Conservation (phyloP, 1,140 invertebrate species). For the Macrobrachium nipponense region DNA sequence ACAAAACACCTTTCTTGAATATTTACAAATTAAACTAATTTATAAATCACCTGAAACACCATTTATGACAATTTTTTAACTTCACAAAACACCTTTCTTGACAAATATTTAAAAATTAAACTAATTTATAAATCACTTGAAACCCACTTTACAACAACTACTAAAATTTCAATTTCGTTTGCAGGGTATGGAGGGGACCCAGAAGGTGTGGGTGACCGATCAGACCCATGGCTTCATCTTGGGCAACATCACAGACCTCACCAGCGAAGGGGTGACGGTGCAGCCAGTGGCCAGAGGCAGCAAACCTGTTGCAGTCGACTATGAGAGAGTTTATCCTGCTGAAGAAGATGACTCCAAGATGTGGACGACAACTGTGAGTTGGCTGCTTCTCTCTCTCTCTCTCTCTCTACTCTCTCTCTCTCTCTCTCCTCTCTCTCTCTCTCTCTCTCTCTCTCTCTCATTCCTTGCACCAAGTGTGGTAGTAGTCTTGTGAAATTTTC, state of each 20-base stretch:
- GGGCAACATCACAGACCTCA: slow-evolving; percentile 89
- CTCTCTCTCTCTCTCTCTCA: no score
- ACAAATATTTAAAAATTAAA: no score
- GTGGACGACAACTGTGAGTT: slow-evolving; percentile 92
- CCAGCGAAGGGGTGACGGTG: slow-evolving; percentile 83
- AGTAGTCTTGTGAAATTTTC: no score
- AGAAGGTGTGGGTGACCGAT: slow-evolving; percentile 94
- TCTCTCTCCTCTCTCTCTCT: no score
- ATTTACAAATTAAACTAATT: no score
- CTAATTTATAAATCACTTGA: no score
- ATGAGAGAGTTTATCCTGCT: slow-evolving; percentile 88
- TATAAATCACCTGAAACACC: no score
- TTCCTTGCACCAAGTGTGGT: no score
- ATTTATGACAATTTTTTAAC: no score
- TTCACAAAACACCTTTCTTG: neutral
- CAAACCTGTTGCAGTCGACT: slow-evolving; percentile 70
- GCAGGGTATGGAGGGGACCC: slow-evolving; percentile 69
- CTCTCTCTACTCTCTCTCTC: no score
- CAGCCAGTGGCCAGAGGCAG: slow-evolving; percentile 76
- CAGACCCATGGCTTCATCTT: slow-evolving; percentile 89
- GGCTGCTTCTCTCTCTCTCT: neutral
- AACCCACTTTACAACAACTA: neutral
- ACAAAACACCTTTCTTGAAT: neutral
- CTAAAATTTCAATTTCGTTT: neutral
- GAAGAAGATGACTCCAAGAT: slow-evolving; percentile 80